A percentile compares a stretch with the other conserved stretches of the same genome.
phyloP scores from a whole-genome alignment of 2,113 vertebrate species.

The Eubucco bourcierii region DNA sequence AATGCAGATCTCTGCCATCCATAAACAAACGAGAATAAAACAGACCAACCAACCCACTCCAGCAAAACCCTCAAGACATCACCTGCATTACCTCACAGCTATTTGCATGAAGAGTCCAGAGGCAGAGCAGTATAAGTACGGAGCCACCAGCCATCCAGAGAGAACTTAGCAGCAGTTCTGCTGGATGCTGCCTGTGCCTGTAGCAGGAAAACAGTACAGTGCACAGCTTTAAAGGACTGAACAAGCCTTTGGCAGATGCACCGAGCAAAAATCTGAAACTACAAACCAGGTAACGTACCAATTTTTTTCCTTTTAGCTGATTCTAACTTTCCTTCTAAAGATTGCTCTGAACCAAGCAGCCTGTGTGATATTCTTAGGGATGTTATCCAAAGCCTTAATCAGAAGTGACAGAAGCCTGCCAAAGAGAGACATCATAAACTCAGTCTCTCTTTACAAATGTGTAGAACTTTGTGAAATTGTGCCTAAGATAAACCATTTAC shows the following conservation, averaged over 20 bases:
- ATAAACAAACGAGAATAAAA: constrained; percentile 5
- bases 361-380: neutral
- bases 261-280: constrained; percentile 37
- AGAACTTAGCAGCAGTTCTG: constrained; percentile 18
- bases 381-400: neutral
- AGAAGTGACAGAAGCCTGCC: neutral
- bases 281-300: constrained; percentile 59
- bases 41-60: neutral
- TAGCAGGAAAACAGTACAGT: constrained; percentile 24
- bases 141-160: constrained; percentile 1
- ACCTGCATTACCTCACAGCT: constrained; percentile 72
- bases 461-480: neutral
- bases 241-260: constrained; percentile 2
- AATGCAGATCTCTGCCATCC: constrained; percentile 75
- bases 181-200: neutral
- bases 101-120: constrained; percentile 73
- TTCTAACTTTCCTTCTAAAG: constrained; percentile 20
- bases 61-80: constrained; percentile 18
- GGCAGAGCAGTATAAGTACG: constrained; percentile 65
- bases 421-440: neutral
- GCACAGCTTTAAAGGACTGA: constrained; percentile 33
- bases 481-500: neutral
- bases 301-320: neutral
- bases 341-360: neutral
- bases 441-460: neutral